Conservation (phyloP, 2,797 vertebrate species). For the Pseudotriccus pelzelni region DNA sequence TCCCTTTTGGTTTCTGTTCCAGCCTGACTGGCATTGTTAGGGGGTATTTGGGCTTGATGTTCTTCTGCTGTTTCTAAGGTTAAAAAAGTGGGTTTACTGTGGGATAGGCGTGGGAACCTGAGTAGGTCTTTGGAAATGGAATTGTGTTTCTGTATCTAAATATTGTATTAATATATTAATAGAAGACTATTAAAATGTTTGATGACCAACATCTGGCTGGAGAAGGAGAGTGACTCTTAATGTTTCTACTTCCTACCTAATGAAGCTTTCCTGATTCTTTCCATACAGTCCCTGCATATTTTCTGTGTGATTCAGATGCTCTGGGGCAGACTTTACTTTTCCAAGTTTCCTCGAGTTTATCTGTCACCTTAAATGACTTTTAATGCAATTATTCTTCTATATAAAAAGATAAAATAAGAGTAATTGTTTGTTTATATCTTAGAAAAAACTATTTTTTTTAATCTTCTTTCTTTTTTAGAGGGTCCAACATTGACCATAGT, state of each 20-base stretch:
- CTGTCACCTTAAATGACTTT: neutral
- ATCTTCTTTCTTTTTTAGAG: conserved; percentile 76
- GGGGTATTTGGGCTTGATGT: neutral
- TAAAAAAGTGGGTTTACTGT: neutral
- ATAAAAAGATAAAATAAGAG: neutral
- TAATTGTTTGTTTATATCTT: neutral
- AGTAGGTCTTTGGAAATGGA: neutral
- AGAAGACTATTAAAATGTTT: neutral
- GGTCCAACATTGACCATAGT: conserved; percentile 83
- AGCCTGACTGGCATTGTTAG: neutral
- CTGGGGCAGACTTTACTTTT: neutral
- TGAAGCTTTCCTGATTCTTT: neutral
- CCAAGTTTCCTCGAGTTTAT: neutral
- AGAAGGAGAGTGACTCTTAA: neutral
- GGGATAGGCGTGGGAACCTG: neutral
- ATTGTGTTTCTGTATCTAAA: neutral
- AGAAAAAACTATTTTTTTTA: neutral
- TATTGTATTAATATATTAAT: neutral
- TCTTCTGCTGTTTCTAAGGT: neutral
- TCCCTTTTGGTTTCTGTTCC: neutral
- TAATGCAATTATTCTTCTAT: neutral
- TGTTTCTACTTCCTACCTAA: neutral
- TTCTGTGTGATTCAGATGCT: neutral
- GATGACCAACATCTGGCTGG: neutral
- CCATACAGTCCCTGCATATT: neutral